Conservation (phyloP, 2,113 vertebrate genomes). For the Tachysurus fulvidraco region DNA sequence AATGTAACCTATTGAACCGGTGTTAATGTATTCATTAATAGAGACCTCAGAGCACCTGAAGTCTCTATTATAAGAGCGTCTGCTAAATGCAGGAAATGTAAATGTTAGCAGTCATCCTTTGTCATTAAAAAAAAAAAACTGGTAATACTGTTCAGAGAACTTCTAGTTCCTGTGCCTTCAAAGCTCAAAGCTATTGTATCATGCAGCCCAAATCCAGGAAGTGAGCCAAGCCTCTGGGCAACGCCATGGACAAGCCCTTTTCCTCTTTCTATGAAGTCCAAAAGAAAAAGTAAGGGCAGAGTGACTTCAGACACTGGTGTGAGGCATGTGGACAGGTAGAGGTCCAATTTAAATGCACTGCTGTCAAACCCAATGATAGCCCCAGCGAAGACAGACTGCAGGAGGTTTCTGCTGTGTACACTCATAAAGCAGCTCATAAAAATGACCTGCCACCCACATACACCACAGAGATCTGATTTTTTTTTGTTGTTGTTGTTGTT, state of each 20-base stretch:
- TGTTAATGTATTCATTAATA: too few species aligned
- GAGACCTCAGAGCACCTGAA: too few species aligned
- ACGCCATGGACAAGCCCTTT: neutral
- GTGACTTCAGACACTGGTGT: neutral
- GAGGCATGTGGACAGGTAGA: neutral
- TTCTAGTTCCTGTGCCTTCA: neutral
- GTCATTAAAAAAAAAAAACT: neutral
- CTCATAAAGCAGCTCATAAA: constrained; percentile 62
- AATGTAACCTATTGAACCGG: too few species aligned
- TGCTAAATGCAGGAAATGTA: too few species aligned
- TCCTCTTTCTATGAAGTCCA: constrained; percentile 8
- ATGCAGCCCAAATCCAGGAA: constrained; percentile 7
- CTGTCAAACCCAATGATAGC: constrained; percentile 64
- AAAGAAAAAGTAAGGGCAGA: neutral
- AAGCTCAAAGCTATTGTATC: constrained; percentile 15
- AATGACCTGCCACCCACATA: constrained; percentile 50
- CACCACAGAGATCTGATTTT: constrained; percentile 38
- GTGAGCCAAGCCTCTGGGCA: neutral
- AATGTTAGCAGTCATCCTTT: neutral
- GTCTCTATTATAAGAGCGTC: too few species aligned
- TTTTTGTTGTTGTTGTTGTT: too few species aligned
- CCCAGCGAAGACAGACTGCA: constrained; percentile 56
- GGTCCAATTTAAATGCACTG: constrained; percentile 51
- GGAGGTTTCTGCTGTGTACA: constrained; percentile 54
- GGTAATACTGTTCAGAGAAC: neutral